Percentiles rank a stretch among this genome's conserved stretches.
Conservation (phyloP, 37 sponge, comb jelly and placozoan species). For the Spongia lamella region DNA sequence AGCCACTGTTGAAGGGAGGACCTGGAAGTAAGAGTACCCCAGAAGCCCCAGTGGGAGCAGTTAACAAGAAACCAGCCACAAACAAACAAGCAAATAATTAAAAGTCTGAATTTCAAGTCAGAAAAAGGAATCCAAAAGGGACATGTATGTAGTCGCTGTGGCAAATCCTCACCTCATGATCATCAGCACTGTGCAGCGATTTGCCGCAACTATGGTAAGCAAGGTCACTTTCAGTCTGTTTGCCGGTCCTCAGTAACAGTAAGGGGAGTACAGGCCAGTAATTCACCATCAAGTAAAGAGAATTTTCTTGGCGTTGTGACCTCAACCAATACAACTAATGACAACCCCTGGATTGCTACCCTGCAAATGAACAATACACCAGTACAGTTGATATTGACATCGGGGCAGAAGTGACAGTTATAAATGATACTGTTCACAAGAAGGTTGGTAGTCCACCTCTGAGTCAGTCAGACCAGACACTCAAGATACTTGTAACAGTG, state of each 20-base stretch:
- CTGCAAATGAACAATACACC: not conserved
- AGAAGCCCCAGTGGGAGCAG: no score
- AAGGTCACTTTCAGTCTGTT: slow-evolving; percentile 2
- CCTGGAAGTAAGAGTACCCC: no score
- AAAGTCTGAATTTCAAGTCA: no score
- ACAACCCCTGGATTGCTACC: slow-evolving; percentile 3
- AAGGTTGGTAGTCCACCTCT: not conserved
- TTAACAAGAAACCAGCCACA: no score
- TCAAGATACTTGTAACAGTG: no score
- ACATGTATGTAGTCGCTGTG: slow-evolving; percentile 14
- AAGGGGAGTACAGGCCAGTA: not conserved
- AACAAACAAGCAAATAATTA: no score
- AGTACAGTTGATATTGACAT: slow-evolving; percentile 10
- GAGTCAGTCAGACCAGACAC: not conserved
- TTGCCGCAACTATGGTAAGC: not conserved
- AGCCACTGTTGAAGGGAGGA: not conserved
- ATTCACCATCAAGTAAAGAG: not conserved
- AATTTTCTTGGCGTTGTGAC: not conserved
- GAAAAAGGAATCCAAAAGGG: no score
- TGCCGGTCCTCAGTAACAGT: not conserved
- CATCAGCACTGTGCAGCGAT: slow-evolving; percentile 1
- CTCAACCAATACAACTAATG: not conserved
- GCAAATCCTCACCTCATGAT: not conserved
- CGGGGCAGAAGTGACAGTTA: slow-evolving; percentile 24
- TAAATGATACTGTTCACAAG: not conserved